A percentile compares a stretch with the other conserved stretches of the same genome.
These are phyloP conservation scores for Leiothrix lutea DNA, from an alignment of 2,113 vertebrate genomes.

Conservation along the genomic window DNA sequence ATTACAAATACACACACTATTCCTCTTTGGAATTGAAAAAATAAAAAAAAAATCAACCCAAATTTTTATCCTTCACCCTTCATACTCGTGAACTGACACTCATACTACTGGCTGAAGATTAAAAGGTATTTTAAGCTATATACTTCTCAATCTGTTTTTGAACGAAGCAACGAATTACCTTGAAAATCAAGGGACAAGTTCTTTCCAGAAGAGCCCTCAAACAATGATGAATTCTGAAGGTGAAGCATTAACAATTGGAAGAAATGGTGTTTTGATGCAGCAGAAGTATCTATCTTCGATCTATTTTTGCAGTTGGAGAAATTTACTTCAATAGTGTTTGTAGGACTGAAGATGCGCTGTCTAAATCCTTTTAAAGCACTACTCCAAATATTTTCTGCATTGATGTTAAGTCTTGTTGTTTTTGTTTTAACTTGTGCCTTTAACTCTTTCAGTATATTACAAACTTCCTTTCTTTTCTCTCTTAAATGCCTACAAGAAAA, in stretches of 20 bases:
- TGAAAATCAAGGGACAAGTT: slow-evolving; percentile 78
- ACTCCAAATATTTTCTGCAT: slow-evolving; percentile 72
- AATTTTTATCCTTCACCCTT: neutral
- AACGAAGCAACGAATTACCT: slow-evolving; percentile 69
- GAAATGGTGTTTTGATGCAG: slow-evolving; percentile 71
- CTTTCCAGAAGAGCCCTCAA: slow-evolving; percentile 78
- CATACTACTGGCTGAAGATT: neutral
- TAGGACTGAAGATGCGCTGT: slow-evolving; percentile 80
- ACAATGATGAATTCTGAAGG: slow-evolving; percentile 75
- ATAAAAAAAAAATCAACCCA: neutral
- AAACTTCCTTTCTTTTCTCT: slow-evolving; percentile 64
- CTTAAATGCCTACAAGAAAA: slow-evolving; percentile 71
- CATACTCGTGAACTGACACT: neutral
- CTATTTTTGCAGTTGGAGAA: slow-evolving; percentile 67
- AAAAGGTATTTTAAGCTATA: neutral
- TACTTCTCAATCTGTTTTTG: neutral
- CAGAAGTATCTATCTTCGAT: slow-evolving; percentile 6
- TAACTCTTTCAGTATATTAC: slow-evolving; percentile 77
- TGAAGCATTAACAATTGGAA: slow-evolving; percentile 73
- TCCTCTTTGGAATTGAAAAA: neutral
- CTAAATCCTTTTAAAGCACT: slow-evolving; percentile 82
- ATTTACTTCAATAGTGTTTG: slow-evolving; percentile 76
- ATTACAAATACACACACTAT: neutral
- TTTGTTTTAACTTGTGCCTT: slow-evolving; percentile 74
- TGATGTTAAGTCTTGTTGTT: slow-evolving; percentile 75